Percentiles rank a stretch among this genome's conserved stretches.
Evolutionary conservation across 1,140 invertebrate species (phyloP).

Genomic region (Hyles euphorbiae): DNA sequence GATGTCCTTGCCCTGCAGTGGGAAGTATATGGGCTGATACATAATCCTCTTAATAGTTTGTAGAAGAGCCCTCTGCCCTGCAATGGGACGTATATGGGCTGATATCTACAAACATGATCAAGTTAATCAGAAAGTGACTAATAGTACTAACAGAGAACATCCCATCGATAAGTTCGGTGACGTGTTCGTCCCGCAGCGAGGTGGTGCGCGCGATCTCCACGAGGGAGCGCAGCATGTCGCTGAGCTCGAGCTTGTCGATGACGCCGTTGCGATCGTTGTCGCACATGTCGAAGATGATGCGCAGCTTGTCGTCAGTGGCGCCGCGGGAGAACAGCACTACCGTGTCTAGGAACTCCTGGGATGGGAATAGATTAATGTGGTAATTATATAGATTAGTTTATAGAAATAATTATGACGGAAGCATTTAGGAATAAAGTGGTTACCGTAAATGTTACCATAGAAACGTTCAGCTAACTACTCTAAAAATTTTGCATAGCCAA

Average conservation of each 20-base stretch:
- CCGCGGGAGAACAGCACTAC: slow-evolving; percentile 94
- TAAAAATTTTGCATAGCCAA: too few species aligned
- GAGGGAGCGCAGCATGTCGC: slow-evolving; percentile 94
- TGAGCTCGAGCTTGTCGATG: slow-evolving; percentile 95
- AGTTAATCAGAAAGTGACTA: not conserved
- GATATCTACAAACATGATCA: too few species aligned
- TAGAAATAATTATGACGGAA: too few species aligned
- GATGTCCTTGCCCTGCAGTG: too few species aligned
- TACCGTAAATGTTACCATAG: too few species aligned
- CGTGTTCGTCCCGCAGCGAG: slow-evolving; percentile 90
- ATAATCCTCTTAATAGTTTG: too few species aligned
- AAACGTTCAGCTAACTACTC: too few species aligned
- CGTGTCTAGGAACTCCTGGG: slow-evolving; percentile 95
- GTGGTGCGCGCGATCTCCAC: slow-evolving; percentile 97
- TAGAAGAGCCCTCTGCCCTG: too few species aligned
- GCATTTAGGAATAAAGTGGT: not conserved
- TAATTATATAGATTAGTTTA: too few species aligned
- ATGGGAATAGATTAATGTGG: too few species aligned
- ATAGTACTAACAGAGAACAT: slow-evolving; percentile 87
- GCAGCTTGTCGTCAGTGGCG: slow-evolving; percentile 95
- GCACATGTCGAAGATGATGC: slow-evolving; percentile 99
- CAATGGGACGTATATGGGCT: too few species aligned
- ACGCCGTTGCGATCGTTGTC: slow-evolving; percentile 97
- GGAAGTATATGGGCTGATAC: too few species aligned
- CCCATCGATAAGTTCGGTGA: slow-evolving; percentile 94